Evolutionary conservation across 2,113 vertebrate species (phyloP), one percentile per base, ranked within the genome.

Genomic region (Illadopsis cleaveri): DNA sequence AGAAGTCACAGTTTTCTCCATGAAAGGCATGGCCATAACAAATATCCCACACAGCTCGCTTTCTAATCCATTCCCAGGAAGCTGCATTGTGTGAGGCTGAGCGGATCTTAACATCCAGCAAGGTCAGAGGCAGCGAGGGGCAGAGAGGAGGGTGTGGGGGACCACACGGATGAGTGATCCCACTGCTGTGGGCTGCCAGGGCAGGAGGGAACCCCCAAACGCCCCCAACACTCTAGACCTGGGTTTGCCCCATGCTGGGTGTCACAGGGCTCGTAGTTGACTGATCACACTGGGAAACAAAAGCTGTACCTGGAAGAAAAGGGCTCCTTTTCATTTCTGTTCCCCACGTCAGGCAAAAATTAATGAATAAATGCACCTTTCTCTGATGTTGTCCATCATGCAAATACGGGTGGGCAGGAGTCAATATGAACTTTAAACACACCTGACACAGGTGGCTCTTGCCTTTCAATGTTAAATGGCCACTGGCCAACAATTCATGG

Each of bases 341-440:
- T 93, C 81, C 56, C 72, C 16, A 15, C 77, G 95, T 96, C 96
- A 97, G 96, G 96, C 95, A 96, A 61, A 48, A 95, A 96, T 95
- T 75, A 92, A 86, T 76, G 93, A 92, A 85, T 94, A 81, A 96
- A 96, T 91, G 62, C 44, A 48, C 77, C 86, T 95, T 94, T 91
- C 95, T 95, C 69, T 96, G 94, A 93, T 92, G 87, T 91, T 91
- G 94, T 69, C 94, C 96, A 37, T 93, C 93, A 94, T 35, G 47
- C 92, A 91, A 94, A 95, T 86, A 83, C 17, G 24, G 89, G 96
- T 93, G 94, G 65, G 84, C 85, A 86, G 91, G 89, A 95, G 96
- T 97, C 96, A 97, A 95, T 96, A 88, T 30, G 83, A 96, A 97
- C 94, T 97, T 97, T 89, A 97, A 98, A 98, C 95, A 98, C 96